These are phyloP conservation scores for Clarias gariepinus DNA, from an alignment of 2,113 vertebrate genomes.

Conservation along the genomic window DNA sequence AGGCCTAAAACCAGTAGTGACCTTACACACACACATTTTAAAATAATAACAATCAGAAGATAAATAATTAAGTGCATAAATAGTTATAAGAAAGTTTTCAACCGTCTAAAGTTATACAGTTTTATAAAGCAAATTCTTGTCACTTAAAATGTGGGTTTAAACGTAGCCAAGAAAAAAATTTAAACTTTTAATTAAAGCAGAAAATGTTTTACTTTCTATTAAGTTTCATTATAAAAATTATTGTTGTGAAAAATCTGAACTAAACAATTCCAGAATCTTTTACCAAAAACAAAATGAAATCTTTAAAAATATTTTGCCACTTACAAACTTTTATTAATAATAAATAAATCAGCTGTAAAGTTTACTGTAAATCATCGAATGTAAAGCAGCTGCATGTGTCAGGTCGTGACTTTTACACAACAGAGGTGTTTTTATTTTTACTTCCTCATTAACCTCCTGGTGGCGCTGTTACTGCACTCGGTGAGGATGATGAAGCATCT, in stretches of 20 bases:
- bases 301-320: not conserved
- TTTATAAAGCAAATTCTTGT: not conserved
- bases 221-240: not conserved
- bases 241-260: not conserved
- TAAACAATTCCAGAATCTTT: not conserved
- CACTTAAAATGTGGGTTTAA: not conserved
- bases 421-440: not conserved
- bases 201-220: too few species aligned
- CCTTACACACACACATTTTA: too few species aligned
- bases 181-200: too few species aligned
- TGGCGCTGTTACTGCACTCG: not conserved
- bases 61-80: not conserved
- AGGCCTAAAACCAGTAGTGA: not conserved
- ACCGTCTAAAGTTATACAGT: not conserved
- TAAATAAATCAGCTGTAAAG: not conserved
- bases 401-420: not conserved
- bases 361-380: not conserved
- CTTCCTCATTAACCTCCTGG: constrained; percentile 5
- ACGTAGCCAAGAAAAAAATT: not conserved
- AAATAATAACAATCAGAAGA: not conserved
- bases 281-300: not conserved
- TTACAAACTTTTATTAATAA: not conserved
- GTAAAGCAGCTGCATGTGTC: not conserved
- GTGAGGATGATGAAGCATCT: constrained; percentile 50
- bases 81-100: not conserved